phyloP scores from a whole-genome alignment of 1,140 invertebrate genomes.

The Cryptotermes secundus region DNA sequence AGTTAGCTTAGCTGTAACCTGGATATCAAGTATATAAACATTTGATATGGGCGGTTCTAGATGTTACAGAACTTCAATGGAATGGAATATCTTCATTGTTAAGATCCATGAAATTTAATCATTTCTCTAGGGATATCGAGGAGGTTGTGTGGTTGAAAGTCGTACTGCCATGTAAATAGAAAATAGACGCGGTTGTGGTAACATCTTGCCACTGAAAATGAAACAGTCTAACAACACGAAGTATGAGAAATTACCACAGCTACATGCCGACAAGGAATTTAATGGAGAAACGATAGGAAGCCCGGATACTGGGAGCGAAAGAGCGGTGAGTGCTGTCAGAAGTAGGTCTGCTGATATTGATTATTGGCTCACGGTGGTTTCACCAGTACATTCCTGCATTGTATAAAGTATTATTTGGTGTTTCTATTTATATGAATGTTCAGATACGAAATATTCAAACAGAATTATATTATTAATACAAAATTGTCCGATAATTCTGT shows the following conservation, averaged over 20 bases:
- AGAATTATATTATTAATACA: not conserved
- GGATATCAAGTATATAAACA: not conserved
- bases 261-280: constrained; percentile 33
- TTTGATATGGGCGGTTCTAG: not conserved
- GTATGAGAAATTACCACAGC: constrained; percentile 38
- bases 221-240: constrained; percentile 39
- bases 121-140: not conserved
- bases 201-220: constrained; percentile 29
- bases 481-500: not conserved
- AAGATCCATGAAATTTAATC: not conserved
- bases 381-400: not conserved
- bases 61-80: not conserved
- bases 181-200: not conserved
- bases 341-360: constrained; percentile 15
- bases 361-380: constrained; percentile 25
- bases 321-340: constrained; percentile 29
- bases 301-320: constrained; percentile 35
- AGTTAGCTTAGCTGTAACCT: not conserved
- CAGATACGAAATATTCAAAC: constrained; percentile 3
- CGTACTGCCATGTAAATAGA: not conserved
- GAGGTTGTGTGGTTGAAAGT: not conserved
- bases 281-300: constrained; percentile 38
- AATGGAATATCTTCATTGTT: not conserved
- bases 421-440: constrained; percentile 21
- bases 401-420: constrained; percentile 13